Conservation (phyloP, 53 echinoderm and acorn worm genomes). For the Actinopyga echinites region DNA sequence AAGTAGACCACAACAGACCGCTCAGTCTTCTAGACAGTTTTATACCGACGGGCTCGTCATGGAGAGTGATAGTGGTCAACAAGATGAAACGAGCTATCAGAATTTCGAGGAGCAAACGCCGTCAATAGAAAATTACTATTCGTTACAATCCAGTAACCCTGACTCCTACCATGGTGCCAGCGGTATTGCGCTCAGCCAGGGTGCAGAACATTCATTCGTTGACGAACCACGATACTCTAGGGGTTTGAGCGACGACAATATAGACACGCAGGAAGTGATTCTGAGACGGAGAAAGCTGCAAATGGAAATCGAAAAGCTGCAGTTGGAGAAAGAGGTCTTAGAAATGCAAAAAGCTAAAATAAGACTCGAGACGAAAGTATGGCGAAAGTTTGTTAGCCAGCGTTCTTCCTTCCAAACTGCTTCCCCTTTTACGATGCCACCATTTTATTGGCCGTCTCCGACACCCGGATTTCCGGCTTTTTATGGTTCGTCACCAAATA, state of each 20-base stretch:
- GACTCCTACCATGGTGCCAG: slow-evolving; percentile 1
- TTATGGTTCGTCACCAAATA: slow-evolving; percentile 21
- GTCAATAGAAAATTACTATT: slow-evolving; percentile 22
- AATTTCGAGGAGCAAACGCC: slow-evolving; percentile 29
- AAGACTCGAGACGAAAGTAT: slow-evolving; percentile 28
- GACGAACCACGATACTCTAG: slow-evolving; percentile 14
- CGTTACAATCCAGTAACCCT: neutral
- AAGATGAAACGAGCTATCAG: neutral
- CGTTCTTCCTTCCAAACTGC: slow-evolving; percentile 18
- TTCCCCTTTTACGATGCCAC: neutral
- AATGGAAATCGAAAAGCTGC: slow-evolving; percentile 32
- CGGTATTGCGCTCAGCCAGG: neutral
- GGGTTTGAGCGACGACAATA: neutral
- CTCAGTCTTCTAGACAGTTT: neutral
- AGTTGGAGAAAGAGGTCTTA: slow-evolving; percentile 37
- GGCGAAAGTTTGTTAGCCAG: slow-evolving; percentile 25
- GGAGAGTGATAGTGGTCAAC: neutral
- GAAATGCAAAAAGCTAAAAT: slow-evolving; percentile 46
- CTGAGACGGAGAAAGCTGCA: slow-evolving; percentile 16
- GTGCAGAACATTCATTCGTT: neutral
- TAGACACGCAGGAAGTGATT: slow-evolving; percentile 11
- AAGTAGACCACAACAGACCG: neutral
- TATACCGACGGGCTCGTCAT: neutral
- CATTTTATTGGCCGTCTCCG: slow-evolving; percentile 43
- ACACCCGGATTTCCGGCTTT: slow-evolving; percentile 39